phyloP scores from a whole-genome alignment of 2,797 vertebrate species.

The Silurus lanzhouensis region DNA sequence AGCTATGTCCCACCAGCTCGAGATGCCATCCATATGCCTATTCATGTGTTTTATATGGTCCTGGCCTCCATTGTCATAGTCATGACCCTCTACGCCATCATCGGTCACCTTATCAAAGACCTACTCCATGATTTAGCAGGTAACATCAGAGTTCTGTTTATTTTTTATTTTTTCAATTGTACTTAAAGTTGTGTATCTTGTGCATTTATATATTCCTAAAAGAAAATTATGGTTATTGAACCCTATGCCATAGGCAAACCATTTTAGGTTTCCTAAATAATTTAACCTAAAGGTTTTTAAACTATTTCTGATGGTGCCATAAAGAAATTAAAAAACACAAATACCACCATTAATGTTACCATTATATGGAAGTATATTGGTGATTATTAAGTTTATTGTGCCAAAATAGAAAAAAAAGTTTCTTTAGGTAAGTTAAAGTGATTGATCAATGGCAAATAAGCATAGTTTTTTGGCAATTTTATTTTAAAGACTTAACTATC shows the following conservation, averaged over 20 bases:
- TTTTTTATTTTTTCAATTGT: background rate
- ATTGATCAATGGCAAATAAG: background rate
- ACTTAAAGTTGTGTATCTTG: background rate
- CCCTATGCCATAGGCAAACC: background rate
- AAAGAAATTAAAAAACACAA: background rate
- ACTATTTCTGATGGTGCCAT: background rate
- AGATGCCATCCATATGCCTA: slow-evolving; percentile 83
- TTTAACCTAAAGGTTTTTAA: background rate
- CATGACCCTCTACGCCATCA: slow-evolving; percentile 86
- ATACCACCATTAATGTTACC: background rate
- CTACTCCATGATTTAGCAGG: slow-evolving; percentile 86
- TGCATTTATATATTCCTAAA: background rate
- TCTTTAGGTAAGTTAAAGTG: background rate
- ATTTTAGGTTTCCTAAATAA: background rate
- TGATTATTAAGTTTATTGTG: background rate
- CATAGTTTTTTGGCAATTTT: background rate
- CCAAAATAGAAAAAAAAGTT: background rate
- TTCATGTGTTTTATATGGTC: slow-evolving; percentile 80
- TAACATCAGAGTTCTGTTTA: slow-evolving; percentile 53
- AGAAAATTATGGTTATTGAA: background rate
- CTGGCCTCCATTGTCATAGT: slow-evolving; percentile 79
- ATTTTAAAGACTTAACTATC: background rate
- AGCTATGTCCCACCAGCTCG: slow-evolving; percentile 84
- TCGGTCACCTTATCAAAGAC: slow-evolving; percentile 92
- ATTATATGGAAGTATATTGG: background rate